Conservation (phyloP, 2,797 vertebrate genomes). For the Paramormyrops hopkinsi region DNA sequence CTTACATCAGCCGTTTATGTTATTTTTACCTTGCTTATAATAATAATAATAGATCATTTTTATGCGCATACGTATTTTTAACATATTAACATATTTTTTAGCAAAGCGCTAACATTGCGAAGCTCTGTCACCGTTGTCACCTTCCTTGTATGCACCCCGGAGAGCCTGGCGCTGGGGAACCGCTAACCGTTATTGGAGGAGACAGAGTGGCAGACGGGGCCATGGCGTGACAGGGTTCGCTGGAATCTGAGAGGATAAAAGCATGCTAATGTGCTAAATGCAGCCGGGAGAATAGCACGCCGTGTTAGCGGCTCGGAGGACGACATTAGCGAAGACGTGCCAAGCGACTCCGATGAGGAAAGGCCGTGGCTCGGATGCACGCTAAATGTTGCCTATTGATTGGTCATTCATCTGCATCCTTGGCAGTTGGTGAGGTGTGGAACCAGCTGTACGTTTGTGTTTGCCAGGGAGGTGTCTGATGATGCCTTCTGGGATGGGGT, state of each 20-base stretch:
- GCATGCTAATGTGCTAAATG: slow-evolving; percentile 5
- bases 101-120: not conserved
- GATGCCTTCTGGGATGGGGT: not conserved
- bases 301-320: not conserved
- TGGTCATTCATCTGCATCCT: not conserved
- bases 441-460: not conserved
- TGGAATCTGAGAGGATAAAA: not conserved
- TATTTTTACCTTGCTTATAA: not conserved
- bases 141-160: not conserved
- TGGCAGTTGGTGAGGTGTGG: not conserved
- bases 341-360: not conserved
- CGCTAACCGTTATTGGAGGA: not conserved
- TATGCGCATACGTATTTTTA: not conserved
- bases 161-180: not conserved
- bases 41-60: not conserved
- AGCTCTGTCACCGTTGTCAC: not conserved
- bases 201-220: not conserved
- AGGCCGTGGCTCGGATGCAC: not conserved
- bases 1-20: not conserved
- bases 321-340: not conserved
- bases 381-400: not conserved
- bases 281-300: not conserved
- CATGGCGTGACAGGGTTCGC: not conserved
- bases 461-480: not conserved
- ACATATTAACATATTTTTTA: not conserved